Base-by-base conservation (phyloP, 2,797 vertebrate species). In the Lateolabrax maculatus region DNA sequence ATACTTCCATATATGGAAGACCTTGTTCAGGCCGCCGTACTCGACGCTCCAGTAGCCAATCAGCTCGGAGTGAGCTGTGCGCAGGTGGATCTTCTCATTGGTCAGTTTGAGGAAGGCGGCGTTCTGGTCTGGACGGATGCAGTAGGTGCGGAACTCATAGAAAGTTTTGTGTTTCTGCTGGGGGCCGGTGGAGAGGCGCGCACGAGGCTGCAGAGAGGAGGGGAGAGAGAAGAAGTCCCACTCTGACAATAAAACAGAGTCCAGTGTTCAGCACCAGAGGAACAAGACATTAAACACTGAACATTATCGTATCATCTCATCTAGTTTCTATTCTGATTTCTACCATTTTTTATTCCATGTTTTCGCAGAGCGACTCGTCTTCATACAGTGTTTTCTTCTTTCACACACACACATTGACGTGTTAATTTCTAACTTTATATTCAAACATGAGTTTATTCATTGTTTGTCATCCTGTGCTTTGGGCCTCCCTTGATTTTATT, bases 1-100 rank as follows among this genome's bases (percentile, higher is more conserved):
- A 16, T 98, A 99, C 74, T 98, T 97, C 98, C 98, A 99, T 78
- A 99, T 90, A 71, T 99, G 98, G 76, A 98, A 91, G 19, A 96
- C 96, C 83, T 95, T 96, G 93, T 98, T 98, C 65, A 97, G 84
- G 69, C 95, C 96, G 3, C 97, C 97, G 27, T 97, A 96, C 89
- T 99, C 97, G 0, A 94, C 86, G 11, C 80, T 95, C 97, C 98
- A 99, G 81, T 94, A 97, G 53, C 98, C 98, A 78, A 97, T 44
- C 85, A 99, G 87, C 88, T 98, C 92, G 0, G 98, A 99, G 82
- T 97, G 95, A 56, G 95, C 95, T 0, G 95, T 96, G 44, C 97
- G 95, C 69, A 98, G 88, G 67, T 97, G 94, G 37, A 98, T 61
- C 70, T 95, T 91, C 90, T 97, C 96, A 78, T 86, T 93, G 79